A percentile compares a stretch with the other conserved stretches of the same genome.
These are phyloP conservation scores for Leptinotarsa peninsularis DNA, from an alignment of 2,888 invertebrate species.

Conservation along the genomic window DNA sequence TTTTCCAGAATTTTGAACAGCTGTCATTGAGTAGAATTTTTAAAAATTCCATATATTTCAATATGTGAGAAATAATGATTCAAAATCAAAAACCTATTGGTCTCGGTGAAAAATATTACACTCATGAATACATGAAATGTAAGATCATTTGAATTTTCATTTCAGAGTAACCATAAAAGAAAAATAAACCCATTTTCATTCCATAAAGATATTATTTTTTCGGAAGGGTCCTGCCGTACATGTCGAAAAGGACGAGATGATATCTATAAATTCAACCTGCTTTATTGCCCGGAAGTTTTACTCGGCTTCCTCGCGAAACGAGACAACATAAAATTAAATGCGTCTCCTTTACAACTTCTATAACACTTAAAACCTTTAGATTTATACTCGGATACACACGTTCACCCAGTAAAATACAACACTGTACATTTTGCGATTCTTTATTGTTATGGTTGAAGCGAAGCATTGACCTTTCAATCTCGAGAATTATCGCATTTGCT, in stretches of 20 bases:
- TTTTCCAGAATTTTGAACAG: no score
- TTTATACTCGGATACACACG: constrained; percentile 35
- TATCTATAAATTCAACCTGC: constrained; percentile 47
- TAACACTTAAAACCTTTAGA: constrained; percentile 40
- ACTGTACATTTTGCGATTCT: constrained; percentile 40
- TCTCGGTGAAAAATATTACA: no score
- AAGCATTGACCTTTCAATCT: constrained; percentile 38
- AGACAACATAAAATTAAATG: constrained; percentile 41
- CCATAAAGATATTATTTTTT: no score
- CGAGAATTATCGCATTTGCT: background rate
- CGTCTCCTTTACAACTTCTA: constrained; percentile 43
- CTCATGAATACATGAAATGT: no score
- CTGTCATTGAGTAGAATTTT: no score
- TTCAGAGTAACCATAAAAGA: no score
- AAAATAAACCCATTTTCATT: no score
- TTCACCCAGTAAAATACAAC: constrained; percentile 31
- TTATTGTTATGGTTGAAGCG: constrained; percentile 40
- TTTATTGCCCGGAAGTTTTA: constrained; percentile 42
- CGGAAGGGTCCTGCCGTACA: constrained; percentile 18
- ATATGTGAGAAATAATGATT: no score
- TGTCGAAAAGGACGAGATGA: constrained; percentile 37
- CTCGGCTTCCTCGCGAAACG: constrained; percentile 33
- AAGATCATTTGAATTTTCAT: no score
- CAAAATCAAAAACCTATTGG: no score
- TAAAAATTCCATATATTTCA: no score